A percentile compares a stretch with the other conserved stretches of the same genome.
Evolutionary conservation across 2,113 vertebrate species (phyloP).

Genomic region (Symphodus melops): DNA sequence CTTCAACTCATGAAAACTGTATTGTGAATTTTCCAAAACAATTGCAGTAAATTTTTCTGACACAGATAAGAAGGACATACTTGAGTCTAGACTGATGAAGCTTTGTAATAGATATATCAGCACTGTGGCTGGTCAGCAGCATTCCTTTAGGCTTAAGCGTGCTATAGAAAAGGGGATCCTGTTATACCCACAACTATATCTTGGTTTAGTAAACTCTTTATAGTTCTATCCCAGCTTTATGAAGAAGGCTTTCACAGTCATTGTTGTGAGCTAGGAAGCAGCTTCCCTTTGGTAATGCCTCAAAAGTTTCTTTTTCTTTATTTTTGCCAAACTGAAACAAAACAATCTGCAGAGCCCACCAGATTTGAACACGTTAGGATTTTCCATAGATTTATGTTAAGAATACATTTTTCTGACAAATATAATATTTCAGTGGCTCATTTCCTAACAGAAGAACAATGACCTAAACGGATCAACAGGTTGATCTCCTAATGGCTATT

Average conservation of each 20-base stretch:
- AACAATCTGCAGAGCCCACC: constrained; percentile 20
- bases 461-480: no score
- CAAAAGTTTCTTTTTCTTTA: constrained; percentile 22
- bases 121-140: constrained; percentile 56
- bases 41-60: constrained; percentile 62
- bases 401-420: constrained; percentile 14
- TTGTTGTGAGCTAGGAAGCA: background rate
- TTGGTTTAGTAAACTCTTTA: constrained; percentile 6
- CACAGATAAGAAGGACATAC: constrained; percentile 70
- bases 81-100: constrained; percentile 79
- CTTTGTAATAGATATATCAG: constrained; percentile 64
- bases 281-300: background rate
- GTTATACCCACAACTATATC: constrained; percentile 32
- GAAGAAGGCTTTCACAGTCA: background rate
- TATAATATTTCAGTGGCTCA: constrained; percentile 3
- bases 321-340: constrained; percentile 38
- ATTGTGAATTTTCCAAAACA: constrained; percentile 64
- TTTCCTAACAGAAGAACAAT: background rate
- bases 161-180: constrained; percentile 12
- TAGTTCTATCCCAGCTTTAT: background rate
- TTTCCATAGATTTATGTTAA: constrained; percentile 14
- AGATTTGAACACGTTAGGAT: constrained; percentile 7
- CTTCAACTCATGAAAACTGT: constrained; percentile 44
- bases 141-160: constrained; percentile 37
- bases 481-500: constrained; percentile 46